A percentile compares a stretch with the other conserved stretches of the same genome.
These are phyloP conservation scores for Germaria angustata DNA, from an alignment of 2,888 invertebrate species.

Conservation along the genomic window DNA sequence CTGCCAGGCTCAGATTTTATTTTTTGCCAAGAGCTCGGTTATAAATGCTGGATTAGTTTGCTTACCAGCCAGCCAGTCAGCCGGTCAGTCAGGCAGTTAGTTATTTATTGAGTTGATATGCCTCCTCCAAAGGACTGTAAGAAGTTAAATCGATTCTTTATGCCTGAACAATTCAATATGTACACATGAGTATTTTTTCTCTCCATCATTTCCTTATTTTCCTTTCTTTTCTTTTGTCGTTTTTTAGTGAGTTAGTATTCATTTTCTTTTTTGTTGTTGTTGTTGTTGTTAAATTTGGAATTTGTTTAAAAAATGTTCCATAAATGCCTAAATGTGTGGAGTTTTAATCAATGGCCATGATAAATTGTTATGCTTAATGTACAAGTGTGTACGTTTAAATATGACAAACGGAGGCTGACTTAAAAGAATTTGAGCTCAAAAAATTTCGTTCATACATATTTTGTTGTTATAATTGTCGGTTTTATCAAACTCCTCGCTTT, in stretches of 20 bases:
- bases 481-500: too few relatives aligned
- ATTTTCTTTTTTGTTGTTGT: background rate
- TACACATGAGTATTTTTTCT: constrained; percentile 34
- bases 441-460: too few relatives aligned
- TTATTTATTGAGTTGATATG: constrained; percentile 37
- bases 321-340: constrained; percentile 47
- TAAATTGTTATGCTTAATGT: constrained; percentile 23
- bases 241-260: constrained; percentile 1
- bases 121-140: constrained; percentile 44
- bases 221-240: background rate
- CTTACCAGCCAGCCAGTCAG: background rate
- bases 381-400: constrained; percentile 27
- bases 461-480: too few relatives aligned
- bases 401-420: background rate
- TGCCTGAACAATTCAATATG: constrained; percentile 64
- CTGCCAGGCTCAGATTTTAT: background rate
- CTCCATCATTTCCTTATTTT: constrained; percentile 5
- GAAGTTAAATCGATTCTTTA: constrained; percentile 66
- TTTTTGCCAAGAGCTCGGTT: background rate
- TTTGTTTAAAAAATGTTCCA: constrained; percentile 13
- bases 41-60: constrained; percentile 10
- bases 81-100: constrained; percentile 8
- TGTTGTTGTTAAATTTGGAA: constrained; percentile 11
- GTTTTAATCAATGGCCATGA: constrained; percentile 61
- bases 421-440: background rate